Base-by-base conservation (phyloP, 2,113 vertebrate species). In the Archilochus colubris region DNA sequence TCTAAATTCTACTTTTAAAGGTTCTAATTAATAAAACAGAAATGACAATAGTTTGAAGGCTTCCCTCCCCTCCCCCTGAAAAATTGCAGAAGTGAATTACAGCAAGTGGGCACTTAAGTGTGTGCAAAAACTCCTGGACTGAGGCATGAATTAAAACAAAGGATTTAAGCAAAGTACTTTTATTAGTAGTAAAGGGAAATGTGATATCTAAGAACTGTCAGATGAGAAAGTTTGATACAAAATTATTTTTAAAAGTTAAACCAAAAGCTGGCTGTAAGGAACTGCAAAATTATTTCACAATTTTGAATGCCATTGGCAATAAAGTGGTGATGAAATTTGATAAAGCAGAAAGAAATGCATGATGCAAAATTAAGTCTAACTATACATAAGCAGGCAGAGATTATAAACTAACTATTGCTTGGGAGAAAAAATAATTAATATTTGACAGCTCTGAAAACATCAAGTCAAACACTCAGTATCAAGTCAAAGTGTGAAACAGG, bases 171-270 rank as follows among this genome's bases (percentile, higher is more conserved):
- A 96, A 96, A 95, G 90, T 95, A 92, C 57, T 91, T 96, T 96
- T 96, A 96, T 96, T 96, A 93, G 76, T 96, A 95, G 68, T 95
- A 96, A 96, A 95, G 80, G 82, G 64, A 96, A 93, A 90, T 80
- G 46, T 74, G 82, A 78, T 93, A 83, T 67, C 94, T 96, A 93
- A 95, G 94, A 95, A 94, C 53, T 83, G 88, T 93, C 68, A 94
- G 80, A 94, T 94, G 94, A 94, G 79, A 93, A 94, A 96, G 25
- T 86, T 66, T 70, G 68, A 90, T 96, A 96, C 94, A 96, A 96
- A 96, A 93, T 92, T 53, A 36, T 96, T 88, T 89, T 90, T 78
- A 74, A 94, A 96, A 93, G 53, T 90, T 90, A 94, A 94, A 93
- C 77, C 64, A 94, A 80, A 94, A 90, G 53, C 82, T 94, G 72